These are phyloP conservation scores for Sinosuthora webbiana DNA, from an alignment of 2,113 vertebrate species.

Conservation along the genomic window DNA sequence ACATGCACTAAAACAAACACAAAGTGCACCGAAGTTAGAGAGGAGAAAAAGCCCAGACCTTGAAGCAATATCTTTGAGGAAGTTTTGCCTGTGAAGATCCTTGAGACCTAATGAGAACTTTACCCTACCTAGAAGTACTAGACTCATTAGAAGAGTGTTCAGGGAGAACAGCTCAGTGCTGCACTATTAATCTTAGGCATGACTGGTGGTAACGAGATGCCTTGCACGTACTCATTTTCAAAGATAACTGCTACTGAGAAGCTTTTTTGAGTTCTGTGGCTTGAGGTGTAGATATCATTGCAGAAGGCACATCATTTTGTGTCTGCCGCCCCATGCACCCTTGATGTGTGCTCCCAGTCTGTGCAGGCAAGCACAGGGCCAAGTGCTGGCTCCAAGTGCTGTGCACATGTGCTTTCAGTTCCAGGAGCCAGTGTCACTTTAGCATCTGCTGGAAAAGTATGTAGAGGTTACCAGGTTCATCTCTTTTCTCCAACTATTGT, in stretches of 20 bases:
- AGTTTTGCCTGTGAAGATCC: conserved; percentile 38
- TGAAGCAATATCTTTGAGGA: conserved; percentile 22
- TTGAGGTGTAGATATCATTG: background rate
- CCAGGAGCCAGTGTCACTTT: background rate
- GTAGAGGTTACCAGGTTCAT: background rate
- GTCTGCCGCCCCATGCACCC: background rate
- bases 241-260: conserved; percentile 1
- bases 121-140: conserved; percentile 8
- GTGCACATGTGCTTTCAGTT: background rate
- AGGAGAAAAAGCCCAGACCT: conserved; percentile 25
- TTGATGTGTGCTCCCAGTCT: background rate
- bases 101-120: conserved; percentile 33
- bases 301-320: background rate
- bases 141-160: conserved; percentile 21
- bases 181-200: background rate
- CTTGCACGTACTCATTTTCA: background rate
- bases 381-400: background rate
- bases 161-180: background rate
- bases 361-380: background rate
- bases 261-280: background rate
- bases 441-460: background rate
- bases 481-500: background rate
- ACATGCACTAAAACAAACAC: conserved; percentile 3
- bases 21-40: background rate
- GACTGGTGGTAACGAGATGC: conserved; percentile 24